Evolutionary conservation across 2,113 vertebrate genomes (phyloP).

Genomic region (Symphodus melops): DNA sequence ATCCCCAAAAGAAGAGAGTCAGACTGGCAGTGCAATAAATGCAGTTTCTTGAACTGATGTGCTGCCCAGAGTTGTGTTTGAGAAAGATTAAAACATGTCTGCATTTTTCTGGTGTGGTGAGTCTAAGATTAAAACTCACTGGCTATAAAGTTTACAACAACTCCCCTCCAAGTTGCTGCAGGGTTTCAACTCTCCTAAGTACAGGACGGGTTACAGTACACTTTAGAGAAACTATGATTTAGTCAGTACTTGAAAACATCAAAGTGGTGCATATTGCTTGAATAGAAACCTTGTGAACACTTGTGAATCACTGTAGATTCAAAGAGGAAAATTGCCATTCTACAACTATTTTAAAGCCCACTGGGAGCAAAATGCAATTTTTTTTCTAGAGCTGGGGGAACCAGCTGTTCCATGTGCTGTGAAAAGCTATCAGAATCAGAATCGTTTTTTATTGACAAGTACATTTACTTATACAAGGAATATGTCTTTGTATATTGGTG

Average conservation of each 20-base stretch:
- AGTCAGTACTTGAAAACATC: conserved; percentile 65
- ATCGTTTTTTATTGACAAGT: too few species aligned
- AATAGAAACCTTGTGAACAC: not conserved
- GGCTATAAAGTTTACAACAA: not conserved
- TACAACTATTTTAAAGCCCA: conserved; percentile 24
- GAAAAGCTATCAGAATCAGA: too few species aligned
- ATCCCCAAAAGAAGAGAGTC: not conserved
- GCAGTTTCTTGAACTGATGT: not conserved
- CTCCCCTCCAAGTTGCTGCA: not conserved
- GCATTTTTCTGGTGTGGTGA: conserved; percentile 12
- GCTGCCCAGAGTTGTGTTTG: not conserved
- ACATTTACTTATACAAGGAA: too few species aligned
- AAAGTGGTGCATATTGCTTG: conserved; percentile 35
- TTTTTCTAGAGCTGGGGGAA: conserved; percentile 6
- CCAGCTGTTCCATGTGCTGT: too few species aligned
- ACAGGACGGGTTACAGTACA: conserved; percentile 26
- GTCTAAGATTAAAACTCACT: conserved; percentile 14
- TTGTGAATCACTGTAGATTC: not conserved
- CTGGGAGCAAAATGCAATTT: not conserved
- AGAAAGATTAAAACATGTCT: conserved; percentile 13
- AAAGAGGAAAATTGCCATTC: too few species aligned
- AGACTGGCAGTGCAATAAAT: not conserved
- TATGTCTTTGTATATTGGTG: too few species aligned
- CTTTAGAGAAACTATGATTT: conserved; percentile 58
- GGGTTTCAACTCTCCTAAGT: not conserved